Evolutionary conservation across 2,113 vertebrate genomes (phyloP), one percentile per base, ranked within the genome.

Genomic region (Protomyctophum bolini): DNA sequence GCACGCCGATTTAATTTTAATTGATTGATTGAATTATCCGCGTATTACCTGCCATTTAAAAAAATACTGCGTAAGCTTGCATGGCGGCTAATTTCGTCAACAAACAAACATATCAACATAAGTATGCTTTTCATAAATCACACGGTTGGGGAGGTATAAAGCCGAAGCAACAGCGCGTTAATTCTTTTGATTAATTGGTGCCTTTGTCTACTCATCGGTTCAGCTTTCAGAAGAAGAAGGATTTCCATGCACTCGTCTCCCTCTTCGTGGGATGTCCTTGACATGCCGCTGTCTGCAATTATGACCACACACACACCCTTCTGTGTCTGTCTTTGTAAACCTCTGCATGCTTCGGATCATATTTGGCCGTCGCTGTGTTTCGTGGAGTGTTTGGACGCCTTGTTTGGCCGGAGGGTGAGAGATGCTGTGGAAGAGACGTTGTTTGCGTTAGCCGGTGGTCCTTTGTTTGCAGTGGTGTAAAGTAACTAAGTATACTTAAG

Each of bases 391-490:
- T 77, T 81, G 9, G 7, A 12, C 55, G 52, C 81, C 72, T 45
- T 1, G 10, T 60, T 60, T 41, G n/a, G 33, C 49, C 57, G 10
- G 58, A 55, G 57, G 52, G 70, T 70, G 33, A 67, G 80, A n/a
- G 64, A 70, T 54, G 2, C 10, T 63, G 52, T 47, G 74, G 70
- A 51, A 15, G 72, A 84, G 66, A 68, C 21, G 21, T 21, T 21
- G 21, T 21, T 21, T 21, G 21, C 2, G 21, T 21, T 21, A 21
- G 21, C 21, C 21, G 21, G 21, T 21, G 21, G 21, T 21, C 21
- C 21, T 21, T 21, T 21, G 21, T 21, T 21, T 21, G 21, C 21
- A 21, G 21, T 21, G 21, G 21, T 21, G 21, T 21, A 21, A 21
- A 21, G 21, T 21, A 21, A 21, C 21, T 21, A 21, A 21, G 21